Conservation (phyloP, 23 tunicate genomes). For the Phallusia fumigata region DNA sequence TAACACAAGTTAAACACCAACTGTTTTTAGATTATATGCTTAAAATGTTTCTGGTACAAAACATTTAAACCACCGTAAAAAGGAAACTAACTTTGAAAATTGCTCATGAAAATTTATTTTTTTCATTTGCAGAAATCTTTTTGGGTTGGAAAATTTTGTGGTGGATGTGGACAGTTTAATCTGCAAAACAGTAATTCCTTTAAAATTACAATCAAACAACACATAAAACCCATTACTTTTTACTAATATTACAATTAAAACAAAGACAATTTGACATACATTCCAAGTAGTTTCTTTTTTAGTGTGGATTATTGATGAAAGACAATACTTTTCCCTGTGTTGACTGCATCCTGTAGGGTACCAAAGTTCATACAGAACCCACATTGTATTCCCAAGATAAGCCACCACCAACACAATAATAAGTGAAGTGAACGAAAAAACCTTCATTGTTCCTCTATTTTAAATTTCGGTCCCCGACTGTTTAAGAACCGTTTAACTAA, state of each 20-base stretch:
- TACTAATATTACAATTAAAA: no score
- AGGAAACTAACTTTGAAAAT: neutral
- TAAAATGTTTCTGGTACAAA: no score
- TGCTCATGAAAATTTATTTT: conserved; percentile 21
- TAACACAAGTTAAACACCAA: no score
- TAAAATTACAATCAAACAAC: neutral
- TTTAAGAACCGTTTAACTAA: no score
- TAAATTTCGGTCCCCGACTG: neutral
- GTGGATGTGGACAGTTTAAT: conserved; percentile 29
- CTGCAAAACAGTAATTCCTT: conserved; percentile 12
- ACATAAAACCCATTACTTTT: no score
- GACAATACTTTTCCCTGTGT: neutral
- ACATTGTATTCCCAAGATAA: conserved; percentile 38
- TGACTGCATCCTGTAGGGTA: conserved; percentile 43
- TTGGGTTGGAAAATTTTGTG: conserved; percentile 5
- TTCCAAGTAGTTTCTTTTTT: neutral
- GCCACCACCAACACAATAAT: conserved; percentile 15
- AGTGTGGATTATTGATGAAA: neutral
- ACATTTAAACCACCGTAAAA: neutral
- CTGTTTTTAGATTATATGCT: no score
- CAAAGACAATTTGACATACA: neutral
- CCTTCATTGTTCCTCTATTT: conserved; percentile 31
- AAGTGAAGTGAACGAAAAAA: conserved; percentile 52
- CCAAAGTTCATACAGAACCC: conserved; percentile 67
- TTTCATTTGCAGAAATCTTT: conserved; percentile 26